Evolutionary conservation across 2,888 invertebrate genomes (phyloP).

Genomic region (Cyclophora punctaria): DNA sequence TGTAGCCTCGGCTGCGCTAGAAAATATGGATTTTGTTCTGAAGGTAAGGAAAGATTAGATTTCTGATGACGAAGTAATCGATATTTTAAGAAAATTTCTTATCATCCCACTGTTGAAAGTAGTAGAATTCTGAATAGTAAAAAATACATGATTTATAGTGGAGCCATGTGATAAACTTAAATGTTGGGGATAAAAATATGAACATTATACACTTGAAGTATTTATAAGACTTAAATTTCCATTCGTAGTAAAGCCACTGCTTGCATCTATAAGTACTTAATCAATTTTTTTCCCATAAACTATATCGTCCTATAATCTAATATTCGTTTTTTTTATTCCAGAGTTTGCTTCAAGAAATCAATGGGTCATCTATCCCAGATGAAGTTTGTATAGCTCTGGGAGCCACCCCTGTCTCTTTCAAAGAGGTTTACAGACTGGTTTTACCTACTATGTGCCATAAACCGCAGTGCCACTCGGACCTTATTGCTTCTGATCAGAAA

Average conservation of each 20-base stretch:
- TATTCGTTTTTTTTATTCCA: constrained; percentile 22
- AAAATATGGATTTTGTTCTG: constrained; percentile 60
- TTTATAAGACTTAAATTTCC: too few species aligned
- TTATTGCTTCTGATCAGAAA: constrained; percentile 58
- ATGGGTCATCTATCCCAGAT: constrained; percentile 48
- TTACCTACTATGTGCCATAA: constrained; percentile 54
- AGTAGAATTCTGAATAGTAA: too few species aligned
- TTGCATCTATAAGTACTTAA: too few species aligned
- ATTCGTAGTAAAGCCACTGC: too few species aligned
- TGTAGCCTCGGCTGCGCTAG: constrained; percentile 52
- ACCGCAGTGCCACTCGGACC: constrained; percentile 53
- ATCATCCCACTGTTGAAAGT: too few species aligned
- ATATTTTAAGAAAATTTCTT: too few species aligned
- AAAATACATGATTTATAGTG: too few species aligned
- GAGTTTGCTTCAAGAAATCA: constrained; percentile 59
- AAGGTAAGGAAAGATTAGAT: constrained; percentile 35
- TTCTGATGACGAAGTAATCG: too few species aligned
- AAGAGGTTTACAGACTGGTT: constrained; percentile 58
- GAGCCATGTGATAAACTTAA: too few species aligned
- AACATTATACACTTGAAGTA: too few species aligned
- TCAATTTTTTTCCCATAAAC: background rate
- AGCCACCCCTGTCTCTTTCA: constrained; percentile 52
- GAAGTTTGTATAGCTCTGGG: constrained; percentile 63
- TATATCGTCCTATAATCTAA: background rate
- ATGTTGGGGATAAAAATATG: too few species aligned